Conservation (phyloP, 2,797 vertebrate species). For the Discoglossus pictus region DNA sequence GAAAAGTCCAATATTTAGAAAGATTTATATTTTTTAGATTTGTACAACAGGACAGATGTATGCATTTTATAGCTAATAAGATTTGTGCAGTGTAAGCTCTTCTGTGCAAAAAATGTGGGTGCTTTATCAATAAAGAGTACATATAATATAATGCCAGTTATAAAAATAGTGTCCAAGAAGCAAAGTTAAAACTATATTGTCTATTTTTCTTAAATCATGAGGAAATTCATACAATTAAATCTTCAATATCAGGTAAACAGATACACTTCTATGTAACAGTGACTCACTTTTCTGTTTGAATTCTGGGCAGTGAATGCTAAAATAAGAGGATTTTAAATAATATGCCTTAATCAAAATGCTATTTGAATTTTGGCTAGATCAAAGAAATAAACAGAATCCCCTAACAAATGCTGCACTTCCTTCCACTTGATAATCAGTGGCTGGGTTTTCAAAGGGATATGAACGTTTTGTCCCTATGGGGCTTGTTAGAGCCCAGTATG, state of each 20-base stretch:
- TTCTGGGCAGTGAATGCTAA: not conserved
- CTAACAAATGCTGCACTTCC: constrained; percentile 31
- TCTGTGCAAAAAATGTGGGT: too few species aligned
- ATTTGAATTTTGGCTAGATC: constrained; percentile 1
- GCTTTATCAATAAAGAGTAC: too few species aligned
- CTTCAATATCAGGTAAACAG: constrained; percentile 20
- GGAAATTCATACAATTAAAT: too few species aligned
- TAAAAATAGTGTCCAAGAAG: too few species aligned
- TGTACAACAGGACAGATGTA: constrained; percentile 48
- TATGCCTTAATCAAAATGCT: constrained; percentile 10
- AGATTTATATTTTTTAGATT: constrained; percentile 65
- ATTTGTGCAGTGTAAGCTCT: too few species aligned
- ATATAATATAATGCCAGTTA: too few species aligned
- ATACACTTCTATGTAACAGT: constrained; percentile 27
- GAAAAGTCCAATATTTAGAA: constrained; percentile 62
- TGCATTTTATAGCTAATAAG: too few species aligned
- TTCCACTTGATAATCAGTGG: constrained; percentile 39
- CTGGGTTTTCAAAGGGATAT: constrained; percentile 30
- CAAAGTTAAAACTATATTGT: too few species aligned
- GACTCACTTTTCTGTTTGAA: constrained; percentile 22
- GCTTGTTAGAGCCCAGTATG: constrained; percentile 40
- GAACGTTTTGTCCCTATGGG: constrained; percentile 35
- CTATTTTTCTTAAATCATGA: too few species aligned
- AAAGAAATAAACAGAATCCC: constrained; percentile 8
- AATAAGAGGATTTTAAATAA: constrained; percentile 24